A percentile compares a stretch with the other conserved stretches of the same genome.
Conservation (phyloP, 2,888 invertebrate genomes). For the Macropis europaea region DNA sequence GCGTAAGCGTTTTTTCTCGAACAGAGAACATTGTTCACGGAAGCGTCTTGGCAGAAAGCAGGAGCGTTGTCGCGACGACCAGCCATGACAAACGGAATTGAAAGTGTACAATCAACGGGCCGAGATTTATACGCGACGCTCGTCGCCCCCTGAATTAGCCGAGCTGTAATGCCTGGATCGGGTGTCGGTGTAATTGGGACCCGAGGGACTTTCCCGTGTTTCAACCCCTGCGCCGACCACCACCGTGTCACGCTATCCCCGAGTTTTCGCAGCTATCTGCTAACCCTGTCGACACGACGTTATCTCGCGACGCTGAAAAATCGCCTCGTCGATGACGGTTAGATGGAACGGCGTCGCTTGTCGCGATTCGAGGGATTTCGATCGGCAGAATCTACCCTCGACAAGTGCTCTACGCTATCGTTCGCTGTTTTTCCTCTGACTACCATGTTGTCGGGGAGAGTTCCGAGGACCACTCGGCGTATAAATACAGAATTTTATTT, state of each 20-base stretch:
- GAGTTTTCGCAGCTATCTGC: slow-evolving; percentile 55
- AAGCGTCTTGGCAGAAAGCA: too few species aligned
- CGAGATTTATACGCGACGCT: slow-evolving; percentile 76
- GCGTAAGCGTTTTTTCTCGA: too few species aligned
- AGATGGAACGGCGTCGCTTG: too few species aligned
- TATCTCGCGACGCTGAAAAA: slow-evolving; percentile 9
- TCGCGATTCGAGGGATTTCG: too few species aligned
- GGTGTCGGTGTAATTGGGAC: slow-evolving; percentile 80
- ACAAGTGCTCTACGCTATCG: too few species aligned
- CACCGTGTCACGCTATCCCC: slow-evolving; percentile 50
- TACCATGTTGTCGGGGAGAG: too few species aligned
- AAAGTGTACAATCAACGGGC: slow-evolving; percentile 70
- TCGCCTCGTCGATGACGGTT: slow-evolving; percentile 1
- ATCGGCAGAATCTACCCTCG: too few species aligned
- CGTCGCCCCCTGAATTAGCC: slow-evolving; percentile 78
- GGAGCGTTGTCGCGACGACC: slow-evolving; percentile 7
- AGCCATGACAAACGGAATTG: slow-evolving; percentile 62
- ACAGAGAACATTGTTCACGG: too few species aligned
- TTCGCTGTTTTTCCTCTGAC: too few species aligned
- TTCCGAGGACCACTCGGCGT: too few species aligned
- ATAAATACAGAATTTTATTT: too few species aligned
- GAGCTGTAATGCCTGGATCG: slow-evolving; percentile 77
- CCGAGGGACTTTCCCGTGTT: slow-evolving; percentile 75
- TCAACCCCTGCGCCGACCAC: slow-evolving; percentile 57
- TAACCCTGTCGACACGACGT: neutral